Evolutionary conservation across 2,888 invertebrate genomes (phyloP).

Genomic region (Cephus runcator): DNA sequence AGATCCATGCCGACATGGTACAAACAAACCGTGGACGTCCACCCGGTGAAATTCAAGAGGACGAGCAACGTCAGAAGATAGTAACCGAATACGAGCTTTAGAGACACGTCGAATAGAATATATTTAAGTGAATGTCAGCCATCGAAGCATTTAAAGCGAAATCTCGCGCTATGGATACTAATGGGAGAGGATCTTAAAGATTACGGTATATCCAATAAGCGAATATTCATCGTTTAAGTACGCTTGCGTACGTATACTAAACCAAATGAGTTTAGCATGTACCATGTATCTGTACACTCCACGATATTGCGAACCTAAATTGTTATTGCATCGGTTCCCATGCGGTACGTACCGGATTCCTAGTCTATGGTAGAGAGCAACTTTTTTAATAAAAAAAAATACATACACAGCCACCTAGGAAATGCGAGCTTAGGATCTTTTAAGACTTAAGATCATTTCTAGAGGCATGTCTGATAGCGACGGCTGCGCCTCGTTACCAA

Average conservation of each 20-base stretch:
- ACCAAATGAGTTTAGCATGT: neutral
- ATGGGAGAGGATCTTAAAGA: neutral
- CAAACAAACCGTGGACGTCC: neutral
- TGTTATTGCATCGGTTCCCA: neutral
- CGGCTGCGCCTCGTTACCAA: neutral
- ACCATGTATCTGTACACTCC: neutral
- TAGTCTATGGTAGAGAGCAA: neutral
- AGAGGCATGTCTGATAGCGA: neutral
- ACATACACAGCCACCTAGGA: neutral
- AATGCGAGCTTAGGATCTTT: neutral
- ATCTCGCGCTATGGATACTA: neutral
- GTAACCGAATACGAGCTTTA: neutral
- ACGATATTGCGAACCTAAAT: neutral
- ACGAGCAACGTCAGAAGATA: neutral
- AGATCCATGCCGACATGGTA: slow-evolving; percentile 22
- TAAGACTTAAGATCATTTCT: neutral
- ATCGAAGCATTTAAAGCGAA: neutral
- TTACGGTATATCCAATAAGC: neutral
- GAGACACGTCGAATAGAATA: neutral
- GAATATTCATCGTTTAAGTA: neutral
- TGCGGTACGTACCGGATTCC: neutral
- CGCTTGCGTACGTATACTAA: neutral
- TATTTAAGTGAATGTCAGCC: neutral
- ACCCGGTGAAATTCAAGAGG: slow-evolving; percentile 3
- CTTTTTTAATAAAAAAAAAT: too few species aligned